Percentiles rank a stretch among this genome's conserved stretches.
Conservation (phyloP, 2,113 vertebrate species). For the Typhlomys cinereus region DNA sequence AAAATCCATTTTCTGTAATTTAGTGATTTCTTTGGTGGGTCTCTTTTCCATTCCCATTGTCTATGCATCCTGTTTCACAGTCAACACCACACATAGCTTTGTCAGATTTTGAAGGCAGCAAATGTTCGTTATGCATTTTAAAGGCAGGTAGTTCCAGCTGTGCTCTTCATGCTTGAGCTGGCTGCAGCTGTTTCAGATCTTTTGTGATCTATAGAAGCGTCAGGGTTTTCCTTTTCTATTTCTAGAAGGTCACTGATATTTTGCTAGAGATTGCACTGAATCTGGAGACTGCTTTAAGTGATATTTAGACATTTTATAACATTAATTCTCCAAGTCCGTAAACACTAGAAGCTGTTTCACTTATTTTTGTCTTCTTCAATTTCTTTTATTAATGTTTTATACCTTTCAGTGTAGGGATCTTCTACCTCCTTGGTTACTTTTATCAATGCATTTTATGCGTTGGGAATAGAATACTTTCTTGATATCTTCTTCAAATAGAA, state of each 20-base stretch:
- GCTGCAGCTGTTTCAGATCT: not conserved
- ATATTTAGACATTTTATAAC: not conserved
- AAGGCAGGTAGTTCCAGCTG: too few species aligned
- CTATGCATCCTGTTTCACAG: too few species aligned
- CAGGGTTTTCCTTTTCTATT: not conserved
- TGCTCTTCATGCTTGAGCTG: not conserved
- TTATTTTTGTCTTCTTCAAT: not conserved
- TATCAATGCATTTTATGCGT: not conserved
- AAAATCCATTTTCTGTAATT: too few species aligned
- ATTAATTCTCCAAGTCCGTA: not conserved
- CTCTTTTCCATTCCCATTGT: too few species aligned
- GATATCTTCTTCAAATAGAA: not conserved
- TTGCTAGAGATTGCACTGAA: not conserved
- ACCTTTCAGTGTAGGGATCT: not conserved
- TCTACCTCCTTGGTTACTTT: not conserved
- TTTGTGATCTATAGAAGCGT: not conserved
- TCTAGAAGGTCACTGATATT: not conserved
- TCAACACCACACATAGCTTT: too few species aligned
- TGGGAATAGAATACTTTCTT: not conserved
- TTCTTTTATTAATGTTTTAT: not conserved
- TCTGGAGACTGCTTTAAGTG: not conserved
- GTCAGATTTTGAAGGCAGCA: too few species aligned
- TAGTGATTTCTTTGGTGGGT: not conserved
- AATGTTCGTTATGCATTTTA: too few species aligned
- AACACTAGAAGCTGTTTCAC: not conserved